Evolutionary conservation across 2,113 vertebrate genomes (phyloP).

Genomic region (Apodemus speciosus): DNA sequence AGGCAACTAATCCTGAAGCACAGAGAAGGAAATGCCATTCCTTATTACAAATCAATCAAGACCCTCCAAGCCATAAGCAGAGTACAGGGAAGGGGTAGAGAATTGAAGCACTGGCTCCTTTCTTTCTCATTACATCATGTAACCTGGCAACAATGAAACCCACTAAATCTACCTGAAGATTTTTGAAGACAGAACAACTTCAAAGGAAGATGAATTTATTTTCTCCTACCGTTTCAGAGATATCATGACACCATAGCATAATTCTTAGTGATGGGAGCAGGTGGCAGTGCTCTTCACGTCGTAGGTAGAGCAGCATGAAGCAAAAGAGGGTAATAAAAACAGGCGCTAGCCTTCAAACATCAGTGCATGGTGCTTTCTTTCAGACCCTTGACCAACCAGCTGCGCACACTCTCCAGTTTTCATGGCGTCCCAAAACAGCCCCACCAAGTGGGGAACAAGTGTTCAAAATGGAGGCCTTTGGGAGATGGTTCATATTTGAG

Average conservation of each 20-base stretch:
- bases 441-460: not conserved
- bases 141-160: not conserved
- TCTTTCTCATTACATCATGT: not conserved
- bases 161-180: not conserved
- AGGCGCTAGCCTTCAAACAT: not conserved
- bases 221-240: not conserved
- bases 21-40: conserved; percentile 3
- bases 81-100: not conserved
- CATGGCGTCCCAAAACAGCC: not conserved
- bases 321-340: not conserved
- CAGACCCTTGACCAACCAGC: too few species aligned
- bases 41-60: conserved; percentile 36
- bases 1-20: conserved; percentile 21
- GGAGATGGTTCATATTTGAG: not conserved
- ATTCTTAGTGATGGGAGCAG: not conserved
- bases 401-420: not conserved
- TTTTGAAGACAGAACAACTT: not conserved
- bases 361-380: not conserved
- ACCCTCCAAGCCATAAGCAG: not conserved
- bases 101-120: not conserved
- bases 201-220: not conserved
- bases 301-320: not conserved
- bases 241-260: not conserved
- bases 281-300: not conserved
- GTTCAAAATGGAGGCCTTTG: not conserved